Percentiles rank a stretch among this genome's conserved stretches.
These are phyloP conservation scores for Raphicerus campestris DNA, from an alignment of 2,113 vertebrate species.

Conservation along the genomic window DNA sequence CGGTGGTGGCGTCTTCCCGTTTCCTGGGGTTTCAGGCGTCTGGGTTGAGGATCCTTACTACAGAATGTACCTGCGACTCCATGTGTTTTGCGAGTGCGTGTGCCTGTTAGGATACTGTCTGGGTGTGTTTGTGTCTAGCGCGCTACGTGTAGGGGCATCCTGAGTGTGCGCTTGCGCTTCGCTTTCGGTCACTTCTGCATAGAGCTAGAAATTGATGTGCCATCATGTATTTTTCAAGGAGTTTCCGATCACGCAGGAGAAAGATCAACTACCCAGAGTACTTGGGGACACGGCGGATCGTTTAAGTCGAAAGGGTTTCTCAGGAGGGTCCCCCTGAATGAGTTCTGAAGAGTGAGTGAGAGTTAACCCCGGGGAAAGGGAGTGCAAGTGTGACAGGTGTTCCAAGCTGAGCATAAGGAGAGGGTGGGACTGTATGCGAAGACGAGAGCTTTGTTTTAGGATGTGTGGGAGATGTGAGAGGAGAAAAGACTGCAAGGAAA, in stretches of 20 bases:
- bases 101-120: not conserved
- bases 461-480: not conserved
- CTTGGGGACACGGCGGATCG: not conserved
- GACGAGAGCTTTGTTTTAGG: not conserved
- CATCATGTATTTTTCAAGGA: not conserved
- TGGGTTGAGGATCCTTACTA: not conserved
- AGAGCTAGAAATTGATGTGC: not conserved
- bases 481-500: not conserved
- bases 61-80: fast-evolving
- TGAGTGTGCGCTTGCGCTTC: not conserved
- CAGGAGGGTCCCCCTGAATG: not conserved
- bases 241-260: not conserved
- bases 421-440: not conserved
- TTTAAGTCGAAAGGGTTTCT: not conserved
- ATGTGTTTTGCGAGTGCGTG: not conserved
- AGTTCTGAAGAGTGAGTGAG: not conserved
- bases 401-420: not conserved
- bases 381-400: not conserved
- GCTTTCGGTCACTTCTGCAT: not conserved
- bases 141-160: fast-evolving
- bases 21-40: fast-evolving
- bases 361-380: not conserved
- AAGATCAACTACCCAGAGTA: no score
- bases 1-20: not conserved
- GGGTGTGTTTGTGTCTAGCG: not conserved